A percentile compares a stretch with the other conserved stretches of the same genome.
Evolutionary conservation across 2,113 vertebrate genomes (phyloP).

Genomic region (Otolemur garnettii): DNA sequence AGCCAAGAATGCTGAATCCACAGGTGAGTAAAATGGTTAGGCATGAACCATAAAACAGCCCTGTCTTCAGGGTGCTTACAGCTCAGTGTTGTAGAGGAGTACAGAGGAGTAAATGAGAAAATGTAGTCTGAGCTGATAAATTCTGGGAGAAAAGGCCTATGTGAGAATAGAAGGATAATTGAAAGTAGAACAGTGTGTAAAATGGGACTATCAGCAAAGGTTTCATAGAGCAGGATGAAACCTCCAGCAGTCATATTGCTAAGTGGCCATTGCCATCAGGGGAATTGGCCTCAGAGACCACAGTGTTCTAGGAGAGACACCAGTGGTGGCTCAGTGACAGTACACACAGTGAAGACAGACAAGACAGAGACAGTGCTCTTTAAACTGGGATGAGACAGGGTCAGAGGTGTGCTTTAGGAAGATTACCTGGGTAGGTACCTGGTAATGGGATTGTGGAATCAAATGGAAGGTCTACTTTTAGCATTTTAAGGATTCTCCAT

Average conservation of each 20-base stretch:
- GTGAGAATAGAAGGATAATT: neutral
- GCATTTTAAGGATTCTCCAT: too few species aligned
- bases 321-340: neutral
- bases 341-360: too few species aligned
- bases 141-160: neutral
- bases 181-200: neutral
- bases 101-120: neutral
- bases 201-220: neutral
- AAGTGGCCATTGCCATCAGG: fast-evolving
- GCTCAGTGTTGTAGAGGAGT: neutral
- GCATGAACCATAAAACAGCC: neutral
- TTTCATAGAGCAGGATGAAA: neutral
- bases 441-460: too few species aligned
- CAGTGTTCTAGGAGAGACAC: neutral
- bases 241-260: neutral
- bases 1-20: neutral
- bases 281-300: neutral
- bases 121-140: neutral
- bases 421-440: too few species aligned
- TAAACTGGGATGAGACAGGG: neutral
- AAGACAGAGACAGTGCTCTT: neutral
- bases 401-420: conserved; percentile 1
- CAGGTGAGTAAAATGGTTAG: neutral
- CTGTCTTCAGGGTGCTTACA: neutral
- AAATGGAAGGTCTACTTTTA: too few species aligned